These are phyloP conservation scores for Dipodomys spectabilis DNA, from an alignment of 2,113 vertebrate species.

Conservation along the genomic window DNA sequence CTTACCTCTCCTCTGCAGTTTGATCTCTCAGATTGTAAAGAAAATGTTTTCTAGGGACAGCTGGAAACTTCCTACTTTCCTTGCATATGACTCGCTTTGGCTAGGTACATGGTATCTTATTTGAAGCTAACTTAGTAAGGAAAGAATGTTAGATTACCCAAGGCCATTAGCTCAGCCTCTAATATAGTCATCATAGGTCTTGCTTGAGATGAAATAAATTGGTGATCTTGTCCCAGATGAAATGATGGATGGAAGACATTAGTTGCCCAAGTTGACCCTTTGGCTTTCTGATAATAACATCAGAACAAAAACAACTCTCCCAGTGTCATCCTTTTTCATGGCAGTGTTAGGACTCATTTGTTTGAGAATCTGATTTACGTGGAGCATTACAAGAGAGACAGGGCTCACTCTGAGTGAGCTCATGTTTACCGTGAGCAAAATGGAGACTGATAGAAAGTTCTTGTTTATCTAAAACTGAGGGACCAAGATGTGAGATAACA, in stretches of 20 bases:
- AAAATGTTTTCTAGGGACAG: background rate
- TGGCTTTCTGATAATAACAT: constrained; percentile 55
- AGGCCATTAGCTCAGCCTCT: background rate
- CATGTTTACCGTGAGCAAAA: constrained; percentile 58
- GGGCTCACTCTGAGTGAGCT: background rate
- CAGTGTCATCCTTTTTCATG: constrained; percentile 25
- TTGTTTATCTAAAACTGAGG: constrained; percentile 56
- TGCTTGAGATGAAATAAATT: constrained; percentile 37
- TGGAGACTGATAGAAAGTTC: constrained; percentile 32
- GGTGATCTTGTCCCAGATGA: constrained; percentile 41
- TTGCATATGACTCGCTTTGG: background rate
- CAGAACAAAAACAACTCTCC: background rate
- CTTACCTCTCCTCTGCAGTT: background rate
- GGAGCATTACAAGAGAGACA: constrained; percentile 2
- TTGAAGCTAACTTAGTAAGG: constrained; percentile 16
- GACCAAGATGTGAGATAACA: constrained; percentile 53
- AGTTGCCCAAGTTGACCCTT: constrained; percentile 52
- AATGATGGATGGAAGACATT: constrained; percentile 43
- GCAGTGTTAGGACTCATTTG: constrained; percentile 37
- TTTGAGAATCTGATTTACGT: constrained; percentile 40
- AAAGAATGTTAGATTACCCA: constrained; percentile 24
- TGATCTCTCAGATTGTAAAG: background rate
- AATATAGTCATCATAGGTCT: background rate
- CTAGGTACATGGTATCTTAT: background rate
- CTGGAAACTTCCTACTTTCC: constrained; percentile 24